Conservation (phyloP, 2,888 invertebrate species). For the Deilephila elpenor region DNA sequence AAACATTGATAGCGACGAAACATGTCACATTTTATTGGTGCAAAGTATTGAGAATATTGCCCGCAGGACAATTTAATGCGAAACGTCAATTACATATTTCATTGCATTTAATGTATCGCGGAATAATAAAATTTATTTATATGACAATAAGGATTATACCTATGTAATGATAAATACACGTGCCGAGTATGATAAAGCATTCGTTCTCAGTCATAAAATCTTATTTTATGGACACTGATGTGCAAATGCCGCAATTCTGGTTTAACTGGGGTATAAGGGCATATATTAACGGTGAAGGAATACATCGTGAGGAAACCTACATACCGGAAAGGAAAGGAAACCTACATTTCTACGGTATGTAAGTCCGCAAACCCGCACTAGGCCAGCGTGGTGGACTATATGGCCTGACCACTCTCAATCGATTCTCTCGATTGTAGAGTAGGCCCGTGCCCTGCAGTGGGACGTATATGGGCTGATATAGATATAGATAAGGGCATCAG, state of each 20-base stretch:
- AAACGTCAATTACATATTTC: constrained; percentile 19
- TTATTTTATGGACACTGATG: not conserved
- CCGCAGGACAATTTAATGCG: constrained; percentile 2
- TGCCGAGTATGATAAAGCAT: constrained; percentile 3
- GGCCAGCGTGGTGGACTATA: no score
- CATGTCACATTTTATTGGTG: constrained; percentile 15
- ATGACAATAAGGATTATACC: constrained; percentile 1
- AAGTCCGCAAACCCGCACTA: no score
- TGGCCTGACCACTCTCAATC: no score
- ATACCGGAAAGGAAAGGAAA: no score
- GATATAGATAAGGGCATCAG: not conserved
- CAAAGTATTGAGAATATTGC: constrained; percentile 14
- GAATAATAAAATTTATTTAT: constrained; percentile 7
- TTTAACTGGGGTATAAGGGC: not conserved
- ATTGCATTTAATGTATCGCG: not conserved
- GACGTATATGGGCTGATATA: no score
- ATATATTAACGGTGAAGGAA: no score
- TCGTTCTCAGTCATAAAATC: not conserved
- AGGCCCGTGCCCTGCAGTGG: no score
- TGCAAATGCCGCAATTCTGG: not conserved
- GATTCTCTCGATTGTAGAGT: no score
- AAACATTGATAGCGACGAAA: not conserved
- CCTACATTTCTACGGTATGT: no score
- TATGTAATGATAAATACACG: not conserved
- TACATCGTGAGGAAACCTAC: no score